These are phyloP conservation scores for Macrosteles quadrilineatus DNA, from an alignment of 1,140 invertebrate species.

Conservation along the genomic window DNA sequence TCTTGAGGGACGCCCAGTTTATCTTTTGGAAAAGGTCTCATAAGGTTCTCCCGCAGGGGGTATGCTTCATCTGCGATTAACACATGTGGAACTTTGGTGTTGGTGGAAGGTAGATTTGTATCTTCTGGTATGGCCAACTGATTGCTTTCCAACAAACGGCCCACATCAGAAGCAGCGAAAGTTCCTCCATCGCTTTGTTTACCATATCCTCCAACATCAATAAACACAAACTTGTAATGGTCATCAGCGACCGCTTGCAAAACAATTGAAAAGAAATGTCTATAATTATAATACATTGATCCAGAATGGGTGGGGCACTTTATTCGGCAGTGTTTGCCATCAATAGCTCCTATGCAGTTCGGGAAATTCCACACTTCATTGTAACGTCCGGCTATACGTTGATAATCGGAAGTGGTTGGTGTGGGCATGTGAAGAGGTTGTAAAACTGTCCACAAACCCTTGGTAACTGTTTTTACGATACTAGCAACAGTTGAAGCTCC, in stretches of 20 bases:
- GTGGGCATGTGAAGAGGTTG: slow-evolving; percentile 8
- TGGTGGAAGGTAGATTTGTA: slow-evolving; percentile 34
- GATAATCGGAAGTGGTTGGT: slow-evolving; percentile 3
- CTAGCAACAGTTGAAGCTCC: not conserved
- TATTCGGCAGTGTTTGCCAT: slow-evolving; percentile 49
- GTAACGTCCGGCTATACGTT: slow-evolving; percentile 18
- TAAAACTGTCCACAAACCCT: slow-evolving; percentile 26
- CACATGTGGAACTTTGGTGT: slow-evolving; percentile 33
- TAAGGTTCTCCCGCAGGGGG: slow-evolving; percentile 27
- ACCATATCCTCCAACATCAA: no score
- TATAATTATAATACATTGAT: slow-evolving; percentile 47
- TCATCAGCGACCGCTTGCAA: no score
- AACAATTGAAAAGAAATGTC: no score
- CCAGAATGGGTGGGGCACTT: slow-evolving; percentile 47
- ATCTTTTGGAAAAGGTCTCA: slow-evolving; percentile 7
- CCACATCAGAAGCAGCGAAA: slow-evolving; percentile 12
- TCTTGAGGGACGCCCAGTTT: not conserved
- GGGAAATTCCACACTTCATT: slow-evolving; percentile 41
- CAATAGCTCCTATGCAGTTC: no score
- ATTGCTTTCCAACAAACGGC: no score
- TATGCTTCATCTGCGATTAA: slow-evolving; percentile 41
- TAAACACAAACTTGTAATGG: no score
- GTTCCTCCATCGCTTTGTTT: no score
- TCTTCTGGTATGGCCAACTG: slow-evolving; percentile 28
- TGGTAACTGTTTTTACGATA: slow-evolving; percentile 35